phyloP scores from a whole-genome alignment of 2,113 vertebrate genomes.

The Leucopsar rothschildi region DNA sequence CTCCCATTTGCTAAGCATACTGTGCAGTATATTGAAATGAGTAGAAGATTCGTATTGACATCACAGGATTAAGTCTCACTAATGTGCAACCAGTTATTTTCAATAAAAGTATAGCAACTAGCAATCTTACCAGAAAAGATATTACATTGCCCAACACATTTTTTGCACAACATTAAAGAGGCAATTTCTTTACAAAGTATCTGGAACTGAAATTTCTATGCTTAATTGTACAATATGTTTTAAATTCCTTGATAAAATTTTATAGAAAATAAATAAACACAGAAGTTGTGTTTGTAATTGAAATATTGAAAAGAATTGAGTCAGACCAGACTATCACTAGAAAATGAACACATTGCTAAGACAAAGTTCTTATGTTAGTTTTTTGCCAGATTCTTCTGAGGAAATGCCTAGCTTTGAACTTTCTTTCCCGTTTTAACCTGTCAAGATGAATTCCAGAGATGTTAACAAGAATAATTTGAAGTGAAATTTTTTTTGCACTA shows the following conservation, averaged over 20 bases:
- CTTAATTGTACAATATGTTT: not conserved
- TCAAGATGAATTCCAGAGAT: not conserved
- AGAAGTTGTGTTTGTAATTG: not conserved
- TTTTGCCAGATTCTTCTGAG: not conserved
- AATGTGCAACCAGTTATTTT: not conserved
- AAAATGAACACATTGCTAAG: not conserved
- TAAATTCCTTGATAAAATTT: not conserved
- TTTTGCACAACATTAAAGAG: not conserved
- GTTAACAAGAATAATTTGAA: not conserved
- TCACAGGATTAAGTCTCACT: not conserved
- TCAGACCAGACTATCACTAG: not conserved
- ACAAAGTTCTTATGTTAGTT: not conserved
- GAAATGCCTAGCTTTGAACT: not conserved
- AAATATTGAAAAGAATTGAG: not conserved
- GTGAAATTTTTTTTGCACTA: not conserved
- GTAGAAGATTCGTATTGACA: not conserved
- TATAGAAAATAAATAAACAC: not conserved
- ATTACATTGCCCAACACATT: not conserved
- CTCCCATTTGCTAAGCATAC: not conserved
- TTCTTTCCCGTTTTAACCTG: not conserved
- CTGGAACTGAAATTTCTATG: not conserved
- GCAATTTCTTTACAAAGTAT: not conserved
- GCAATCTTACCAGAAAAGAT: not conserved
- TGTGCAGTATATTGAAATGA: not conserved
- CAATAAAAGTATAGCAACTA: not conserved